Conservation (phyloP, 2,797 vertebrate species). For the Tapera naevia region DNA sequence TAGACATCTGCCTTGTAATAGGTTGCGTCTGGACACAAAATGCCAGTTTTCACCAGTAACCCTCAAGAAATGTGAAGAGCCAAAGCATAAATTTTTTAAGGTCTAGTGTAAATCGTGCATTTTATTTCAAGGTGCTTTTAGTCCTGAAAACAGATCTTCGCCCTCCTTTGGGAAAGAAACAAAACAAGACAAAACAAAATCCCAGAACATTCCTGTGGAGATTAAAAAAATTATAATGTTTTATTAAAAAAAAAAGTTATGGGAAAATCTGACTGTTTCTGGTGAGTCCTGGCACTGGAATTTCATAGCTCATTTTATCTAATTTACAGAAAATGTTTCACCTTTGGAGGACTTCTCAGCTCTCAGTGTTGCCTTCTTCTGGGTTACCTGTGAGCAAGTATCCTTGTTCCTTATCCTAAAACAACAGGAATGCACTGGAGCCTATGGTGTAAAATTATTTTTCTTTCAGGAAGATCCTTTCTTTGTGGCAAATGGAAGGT, state of each 20-base stretch:
- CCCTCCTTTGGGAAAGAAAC: constrained; percentile 25
- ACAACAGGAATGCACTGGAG: neutral
- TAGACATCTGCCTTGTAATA: constrained; percentile 31
- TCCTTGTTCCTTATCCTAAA: neutral
- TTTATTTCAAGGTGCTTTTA: constrained; percentile 60
- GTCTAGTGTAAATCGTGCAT: constrained; percentile 20
- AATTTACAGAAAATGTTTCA: constrained; percentile 1
- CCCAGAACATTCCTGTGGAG: constrained; percentile 39
- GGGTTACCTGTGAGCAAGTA: neutral
- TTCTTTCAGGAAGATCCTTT: neutral
- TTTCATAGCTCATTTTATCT: neutral
- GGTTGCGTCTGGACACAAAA: neutral
- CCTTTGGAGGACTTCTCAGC: neutral
- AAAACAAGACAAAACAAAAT: constrained; percentile 47
- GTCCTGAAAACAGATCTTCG: constrained; percentile 33
- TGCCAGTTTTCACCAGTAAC: constrained; percentile 17
- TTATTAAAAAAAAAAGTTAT: neutral
- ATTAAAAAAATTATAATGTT: constrained; percentile 2
- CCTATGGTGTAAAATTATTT: neutral
- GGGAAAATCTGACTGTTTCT: neutral
- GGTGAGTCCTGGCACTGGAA: neutral
- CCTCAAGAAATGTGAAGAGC: constrained; percentile 18
- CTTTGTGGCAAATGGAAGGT: neutral
- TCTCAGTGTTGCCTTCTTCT: neutral
- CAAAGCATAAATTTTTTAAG: constrained; percentile 14